Percentiles rank a stretch among this genome's conserved stretches.
Evolutionary conservation across 2,888 invertebrate species (phyloP).

Genomic region (Phalera bucephala): DNA sequence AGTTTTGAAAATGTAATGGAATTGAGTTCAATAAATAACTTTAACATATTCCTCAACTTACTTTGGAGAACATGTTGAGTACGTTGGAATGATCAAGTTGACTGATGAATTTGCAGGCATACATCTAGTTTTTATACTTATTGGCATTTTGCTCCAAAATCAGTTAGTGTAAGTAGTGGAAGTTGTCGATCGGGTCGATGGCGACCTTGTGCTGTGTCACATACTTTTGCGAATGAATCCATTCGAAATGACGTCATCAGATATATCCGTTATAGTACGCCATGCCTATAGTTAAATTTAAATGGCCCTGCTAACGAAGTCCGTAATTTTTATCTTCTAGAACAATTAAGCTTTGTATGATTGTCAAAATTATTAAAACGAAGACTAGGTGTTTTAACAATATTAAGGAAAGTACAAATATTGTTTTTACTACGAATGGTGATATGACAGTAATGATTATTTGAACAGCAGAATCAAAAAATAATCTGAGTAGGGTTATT

Average conservation of each 20-base stretch:
- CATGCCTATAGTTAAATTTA: background rate
- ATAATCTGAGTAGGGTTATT: too few relatives aligned
- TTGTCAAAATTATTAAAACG: too few relatives aligned
- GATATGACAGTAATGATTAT: too few relatives aligned
- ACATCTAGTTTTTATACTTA: slow-evolving; percentile 46
- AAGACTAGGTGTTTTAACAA: too few relatives aligned
- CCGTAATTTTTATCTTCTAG: background rate
- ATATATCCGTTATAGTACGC: background rate
- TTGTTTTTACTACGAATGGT: too few relatives aligned
- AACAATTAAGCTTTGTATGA: background rate
- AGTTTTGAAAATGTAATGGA: too few relatives aligned
- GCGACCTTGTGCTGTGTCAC: slow-evolving; percentile 32
- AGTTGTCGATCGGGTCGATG: slow-evolving; percentile 29
- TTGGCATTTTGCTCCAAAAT: slow-evolving; percentile 29
- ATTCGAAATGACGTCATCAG: slow-evolving; percentile 18
- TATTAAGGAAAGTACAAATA: too few relatives aligned
- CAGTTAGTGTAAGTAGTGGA: slow-evolving; percentile 47
- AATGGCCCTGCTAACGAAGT: background rate
- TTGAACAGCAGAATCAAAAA: too few relatives aligned
- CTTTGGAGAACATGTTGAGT: slow-evolving; percentile 54
- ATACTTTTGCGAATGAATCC: slow-evolving; percentile 27
- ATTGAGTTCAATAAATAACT: too few relatives aligned
- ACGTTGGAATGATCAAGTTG: slow-evolving; percentile 33
- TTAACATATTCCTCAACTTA: too few relatives aligned
- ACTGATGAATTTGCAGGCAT: slow-evolving; percentile 38